Conservation (phyloP, 2,888 invertebrate genomes). For the Nephrotoma flavescens region DNA sequence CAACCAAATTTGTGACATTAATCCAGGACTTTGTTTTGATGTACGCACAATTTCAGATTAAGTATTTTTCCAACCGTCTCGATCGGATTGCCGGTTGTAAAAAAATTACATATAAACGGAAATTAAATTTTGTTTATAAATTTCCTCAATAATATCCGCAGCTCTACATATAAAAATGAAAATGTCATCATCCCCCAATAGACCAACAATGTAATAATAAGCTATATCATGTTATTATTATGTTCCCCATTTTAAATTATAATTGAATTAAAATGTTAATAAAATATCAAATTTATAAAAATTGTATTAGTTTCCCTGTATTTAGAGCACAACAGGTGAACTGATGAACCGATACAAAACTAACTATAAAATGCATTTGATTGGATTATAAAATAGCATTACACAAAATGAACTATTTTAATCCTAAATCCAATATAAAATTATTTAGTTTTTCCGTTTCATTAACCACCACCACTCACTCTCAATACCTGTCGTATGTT, state of each 20-base stretch:
- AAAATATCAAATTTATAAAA: not conserved
- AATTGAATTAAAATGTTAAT: not conserved
- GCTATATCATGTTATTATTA: not conserved
- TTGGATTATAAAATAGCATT: not conserved
- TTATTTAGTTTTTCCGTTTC: not conserved
- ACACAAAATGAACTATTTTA: not conserved
- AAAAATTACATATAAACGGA: not conserved
- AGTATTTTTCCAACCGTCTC: too few relatives aligned
- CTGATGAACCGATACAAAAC: not conserved
- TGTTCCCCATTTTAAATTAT: not conserved
- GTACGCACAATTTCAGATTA: too few relatives aligned
- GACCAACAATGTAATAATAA: not conserved
- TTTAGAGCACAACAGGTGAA: not conserved
- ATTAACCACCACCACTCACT: not conserved
- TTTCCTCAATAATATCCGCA: not conserved
- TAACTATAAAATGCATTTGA: not conserved
- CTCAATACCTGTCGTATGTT: not conserved
- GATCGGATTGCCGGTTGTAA: too few relatives aligned
- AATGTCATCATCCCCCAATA: not conserved
- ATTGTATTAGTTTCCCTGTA: not conserved
- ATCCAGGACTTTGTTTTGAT: too few relatives aligned
- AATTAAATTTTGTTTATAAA: not conserved
- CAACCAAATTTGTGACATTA: too few relatives aligned
- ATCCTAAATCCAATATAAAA: not conserved
- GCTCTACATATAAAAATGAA: not conserved